Evolutionary conservation across 2,888 invertebrate genomes (phyloP), one percentile per base, ranked within the genome.

Genomic region (Dicyrtomina minuta): DNA sequence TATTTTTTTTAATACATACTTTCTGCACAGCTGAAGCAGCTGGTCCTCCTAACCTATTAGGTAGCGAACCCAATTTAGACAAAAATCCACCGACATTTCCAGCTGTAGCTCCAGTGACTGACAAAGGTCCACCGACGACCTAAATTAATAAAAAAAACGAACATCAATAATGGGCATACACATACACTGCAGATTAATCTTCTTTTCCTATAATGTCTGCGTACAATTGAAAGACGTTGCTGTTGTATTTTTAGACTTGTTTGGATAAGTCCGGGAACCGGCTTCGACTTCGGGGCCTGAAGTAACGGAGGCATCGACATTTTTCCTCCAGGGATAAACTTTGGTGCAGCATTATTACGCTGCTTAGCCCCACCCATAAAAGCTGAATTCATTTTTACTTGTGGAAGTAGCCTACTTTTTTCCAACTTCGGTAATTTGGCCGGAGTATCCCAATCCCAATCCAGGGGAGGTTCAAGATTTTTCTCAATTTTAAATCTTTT

Each of bases 381-480:
- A 44, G 67, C 72, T 44, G 61, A 67, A 39, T 75, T 75, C 1
- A 75, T 67, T 49, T 67, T 58, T 64, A 70, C 72, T 60, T 72
- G 77, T 44, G 77, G 72, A 58, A 74, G 39, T 26, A 79, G 76
- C 51, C 79, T 74, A 70, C 75, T 82, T 64, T 84, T 82, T 69
- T 82, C 80, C 79, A 90, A 86, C 83, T 90, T 88, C 72, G 93
- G 92, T 83, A 94, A 93, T 83, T 95, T 94, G 4, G 94, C 94
- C 1, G 95, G 95, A 1, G 93, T 93, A 80, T 94, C 94, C 92
- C 93, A n/a, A n/a, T n/a, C n/a, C n/a, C n/a, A 94, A 80, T 94
- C 94, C 1, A 88, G 83, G 0, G 94, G 92, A 5, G 95, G 94
- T 76, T 90, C 89, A 77, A 84, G 84, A 83, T 96, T 96, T 56